A percentile compares a stretch with the other conserved stretches of the same genome.
Evolutionary conservation across 2,797 vertebrate species (phyloP).

Genomic region (Cirrhinus mrigala): DNA sequence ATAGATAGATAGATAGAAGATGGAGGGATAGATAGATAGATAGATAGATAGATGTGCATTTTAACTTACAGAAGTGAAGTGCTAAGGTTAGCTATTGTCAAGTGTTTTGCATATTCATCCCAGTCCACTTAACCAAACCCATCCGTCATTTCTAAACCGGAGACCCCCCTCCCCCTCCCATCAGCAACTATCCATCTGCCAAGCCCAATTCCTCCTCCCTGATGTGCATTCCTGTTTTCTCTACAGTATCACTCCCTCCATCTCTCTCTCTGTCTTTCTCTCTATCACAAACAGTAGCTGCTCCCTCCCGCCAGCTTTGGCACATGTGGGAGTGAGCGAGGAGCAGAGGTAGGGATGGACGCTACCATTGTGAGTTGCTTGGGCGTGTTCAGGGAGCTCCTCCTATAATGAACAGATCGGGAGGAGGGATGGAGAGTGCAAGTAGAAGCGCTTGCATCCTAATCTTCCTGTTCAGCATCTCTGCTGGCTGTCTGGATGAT

Average conservation of each 20-base stretch:
- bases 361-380: slow-evolving; percentile 65
- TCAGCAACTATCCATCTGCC: slow-evolving; percentile 67
- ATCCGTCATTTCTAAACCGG: slow-evolving; percentile 65
- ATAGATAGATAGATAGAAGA: too few relatives aligned
- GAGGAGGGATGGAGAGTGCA: slow-evolving; percentile 62
- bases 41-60: too few relatives aligned
- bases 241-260: slow-evolving; percentile 18
- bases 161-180: slow-evolving; percentile 45
- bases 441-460: slow-evolving; percentile 66
- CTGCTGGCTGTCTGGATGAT: slow-evolving; percentile 62
- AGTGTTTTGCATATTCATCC: neutral
- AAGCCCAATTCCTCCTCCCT: slow-evolving; percentile 54
- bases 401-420: slow-evolving; percentile 68
- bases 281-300: neutral
- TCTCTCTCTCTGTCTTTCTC: neutral
- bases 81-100: neutral
- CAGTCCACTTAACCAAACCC: slow-evolving; percentile 62
- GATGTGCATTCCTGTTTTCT: slow-evolving; percentile 56
- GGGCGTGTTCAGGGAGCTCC: slow-evolving; percentile 56
- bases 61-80: neutral
- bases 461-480: slow-evolving; percentile 75
- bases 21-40: too few relatives aligned
- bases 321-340: slow-evolving; percentile 57
- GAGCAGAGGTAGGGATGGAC: slow-evolving; percentile 64
- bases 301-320: slow-evolving; percentile 59